Percentiles rank a stretch among this genome's conserved stretches.
These are phyloP conservation scores for Meandrina meandrites DNA, from an alignment of 92 coral and sea anemone genomes.

Conservation along the genomic window DNA sequence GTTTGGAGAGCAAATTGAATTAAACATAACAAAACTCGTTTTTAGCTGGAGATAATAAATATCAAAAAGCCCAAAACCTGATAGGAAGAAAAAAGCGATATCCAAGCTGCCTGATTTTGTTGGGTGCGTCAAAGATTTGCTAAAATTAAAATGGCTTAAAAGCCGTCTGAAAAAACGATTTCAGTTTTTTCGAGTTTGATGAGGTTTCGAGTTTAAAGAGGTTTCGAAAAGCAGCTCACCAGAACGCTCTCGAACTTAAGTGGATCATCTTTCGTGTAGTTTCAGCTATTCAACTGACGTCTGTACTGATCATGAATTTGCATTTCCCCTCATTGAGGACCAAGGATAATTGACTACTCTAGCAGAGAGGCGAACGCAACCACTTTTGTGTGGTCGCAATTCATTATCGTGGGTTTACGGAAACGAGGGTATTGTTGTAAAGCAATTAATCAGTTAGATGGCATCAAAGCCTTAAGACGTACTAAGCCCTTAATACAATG, in stretches of 20 bases:
- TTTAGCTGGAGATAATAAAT: neutral
- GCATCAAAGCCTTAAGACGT: constrained; percentile 29
- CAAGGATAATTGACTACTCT: constrained; percentile 6
- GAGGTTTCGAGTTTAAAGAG: neutral
- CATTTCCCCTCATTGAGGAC: constrained; percentile 5
- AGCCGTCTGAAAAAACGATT: neutral
- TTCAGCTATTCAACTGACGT: neutral
- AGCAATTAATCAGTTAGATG: constrained; percentile 29
- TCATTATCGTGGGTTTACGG: constrained; percentile 35
- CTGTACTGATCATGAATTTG: constrained; percentile 10
- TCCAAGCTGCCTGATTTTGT: neutral
- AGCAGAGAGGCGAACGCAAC: constrained; percentile 4
- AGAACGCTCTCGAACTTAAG: neutral
- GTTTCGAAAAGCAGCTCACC: neutral
- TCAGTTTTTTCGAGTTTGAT: neutral
- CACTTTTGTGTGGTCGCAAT: constrained; percentile 23
- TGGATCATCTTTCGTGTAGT: neutral
- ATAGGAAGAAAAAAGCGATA: neutral
- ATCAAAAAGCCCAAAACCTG: neutral
- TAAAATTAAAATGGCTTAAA: neutral
- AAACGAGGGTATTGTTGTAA: constrained; percentile 31
- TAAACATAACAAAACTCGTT: constrained; percentile 21
- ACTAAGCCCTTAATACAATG: constrained; percentile 8
- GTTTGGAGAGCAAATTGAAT: constrained; percentile 27
- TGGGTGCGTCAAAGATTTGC: neutral